These are phyloP conservation scores for Takifugu bimaculatus DNA, from an alignment of 2,113 vertebrate species.

Conservation along the genomic window DNA sequence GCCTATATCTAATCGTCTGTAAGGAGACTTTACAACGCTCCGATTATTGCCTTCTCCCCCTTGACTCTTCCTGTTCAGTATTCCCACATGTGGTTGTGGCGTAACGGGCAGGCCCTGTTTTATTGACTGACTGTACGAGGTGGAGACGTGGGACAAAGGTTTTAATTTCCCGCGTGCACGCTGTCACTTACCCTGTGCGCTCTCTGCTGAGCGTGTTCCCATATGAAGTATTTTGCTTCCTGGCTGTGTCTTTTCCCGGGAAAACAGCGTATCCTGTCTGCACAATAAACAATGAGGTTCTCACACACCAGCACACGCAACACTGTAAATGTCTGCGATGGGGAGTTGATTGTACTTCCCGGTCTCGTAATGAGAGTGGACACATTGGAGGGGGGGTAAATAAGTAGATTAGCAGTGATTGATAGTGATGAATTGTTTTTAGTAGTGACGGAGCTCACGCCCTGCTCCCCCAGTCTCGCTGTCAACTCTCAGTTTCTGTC, in stretches of 20 bases:
- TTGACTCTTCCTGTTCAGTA: slow-evolving; percentile 2
- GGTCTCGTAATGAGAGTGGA: slow-evolving; percentile 16
- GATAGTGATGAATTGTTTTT: slow-evolving; percentile 26
- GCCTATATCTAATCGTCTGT: slow-evolving; percentile 18
- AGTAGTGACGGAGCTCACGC: not conserved
- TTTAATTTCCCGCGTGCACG: slow-evolving; percentile 36
- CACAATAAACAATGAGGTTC: slow-evolving; percentile 76
- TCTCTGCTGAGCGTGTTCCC: slow-evolving; percentile 49
- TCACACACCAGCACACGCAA: slow-evolving; percentile 69
- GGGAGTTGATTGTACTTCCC: slow-evolving; percentile 45
- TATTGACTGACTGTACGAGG: slow-evolving; percentile 50
- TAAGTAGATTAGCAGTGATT: slow-evolving; percentile 20
- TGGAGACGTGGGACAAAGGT: slow-evolving; percentile 60
- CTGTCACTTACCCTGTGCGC: slow-evolving; percentile 30
- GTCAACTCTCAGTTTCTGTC: slow-evolving; percentile 37
- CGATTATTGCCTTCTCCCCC: not conserved
- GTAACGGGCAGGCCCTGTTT: slow-evolving; percentile 23
- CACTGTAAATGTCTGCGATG: slow-evolving; percentile 31
- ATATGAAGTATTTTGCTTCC: slow-evolving; percentile 62
- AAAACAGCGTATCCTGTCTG: slow-evolving; percentile 76
- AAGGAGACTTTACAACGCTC: slow-evolving; percentile 7
- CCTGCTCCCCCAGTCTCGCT: not conserved
- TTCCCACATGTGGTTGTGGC: slow-evolving; percentile 20
- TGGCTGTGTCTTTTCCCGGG: slow-evolving; percentile 72
- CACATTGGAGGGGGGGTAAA: slow-evolving; percentile 5